Percentiles rank a stretch among this genome's conserved stretches.
phyloP scores from a whole-genome alignment of 1,140 invertebrate genomes.

The Thaumetopoea pityocampa region DNA sequence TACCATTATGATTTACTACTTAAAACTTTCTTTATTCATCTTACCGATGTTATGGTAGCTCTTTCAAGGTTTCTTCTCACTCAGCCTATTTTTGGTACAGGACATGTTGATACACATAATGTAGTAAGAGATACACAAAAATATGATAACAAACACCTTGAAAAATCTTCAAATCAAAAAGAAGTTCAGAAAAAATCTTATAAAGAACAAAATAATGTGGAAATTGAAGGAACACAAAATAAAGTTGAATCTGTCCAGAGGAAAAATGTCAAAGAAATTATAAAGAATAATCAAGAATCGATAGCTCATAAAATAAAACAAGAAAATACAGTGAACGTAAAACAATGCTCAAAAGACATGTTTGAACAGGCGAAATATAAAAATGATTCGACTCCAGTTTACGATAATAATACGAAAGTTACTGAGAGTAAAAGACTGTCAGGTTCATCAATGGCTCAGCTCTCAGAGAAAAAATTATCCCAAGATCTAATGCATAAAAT shows the following conservation, averaged over 20 bases:
- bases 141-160: background rate
- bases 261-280: slow-evolving; percentile 2
- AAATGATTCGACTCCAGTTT: too few species aligned
- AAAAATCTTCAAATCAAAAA: too few species aligned
- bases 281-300: slow-evolving; percentile 4
- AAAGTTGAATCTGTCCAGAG: background rate
- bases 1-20: slow-evolving; percentile 47
- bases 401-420: slow-evolving; percentile 22
- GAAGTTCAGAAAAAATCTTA: background rate
- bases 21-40: slow-evolving; percentile 64
- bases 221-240: background rate
- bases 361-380: too few species aligned
- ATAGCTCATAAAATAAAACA: background rate
- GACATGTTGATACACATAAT: background rate
- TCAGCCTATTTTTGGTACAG: slow-evolving; percentile 22
- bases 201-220: background rate
- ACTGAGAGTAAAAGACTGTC: slow-evolving; percentile 23
- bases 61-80: slow-evolving; percentile 46
- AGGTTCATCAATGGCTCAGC: slow-evolving; percentile 55
- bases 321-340: too few species aligned
- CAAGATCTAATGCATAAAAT: slow-evolving; percentile 52
- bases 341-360: too few species aligned
- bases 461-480: slow-evolving; percentile 37
- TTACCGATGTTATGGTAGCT: slow-evolving; percentile 66
- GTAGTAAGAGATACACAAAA: background rate